Conservation (phyloP, 2,113 vertebrate species). For the Scytalopus superciliaris region DNA sequence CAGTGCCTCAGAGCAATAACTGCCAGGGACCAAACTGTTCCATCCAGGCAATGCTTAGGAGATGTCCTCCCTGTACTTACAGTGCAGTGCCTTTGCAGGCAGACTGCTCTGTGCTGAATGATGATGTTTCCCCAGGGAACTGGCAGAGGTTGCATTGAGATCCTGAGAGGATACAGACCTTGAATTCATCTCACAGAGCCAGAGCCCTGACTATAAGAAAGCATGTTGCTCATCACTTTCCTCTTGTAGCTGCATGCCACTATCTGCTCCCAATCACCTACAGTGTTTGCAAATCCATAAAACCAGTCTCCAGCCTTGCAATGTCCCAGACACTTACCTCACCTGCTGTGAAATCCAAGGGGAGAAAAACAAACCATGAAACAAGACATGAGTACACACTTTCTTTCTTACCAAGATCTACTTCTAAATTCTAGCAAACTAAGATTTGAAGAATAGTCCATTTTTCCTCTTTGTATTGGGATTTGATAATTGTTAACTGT, state of each 20-base stretch:
- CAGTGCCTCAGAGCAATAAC: neutral
- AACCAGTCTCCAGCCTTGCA: neutral
- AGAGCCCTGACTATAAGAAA: neutral
- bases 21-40: neutral
- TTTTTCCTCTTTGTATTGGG: neutral
- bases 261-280: neutral
- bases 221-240: neutral
- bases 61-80: accelerated
- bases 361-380: neutral
- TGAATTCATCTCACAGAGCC: neutral
- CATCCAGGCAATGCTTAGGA: neutral
- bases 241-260: neutral
- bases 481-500: neutral
- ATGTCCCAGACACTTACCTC: neutral
- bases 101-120: neutral
- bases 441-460: neutral
- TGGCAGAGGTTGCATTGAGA: neutral
- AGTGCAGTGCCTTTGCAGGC: neutral
- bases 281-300: neutral
- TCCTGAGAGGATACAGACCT: neutral
- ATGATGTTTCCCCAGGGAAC: neutral
- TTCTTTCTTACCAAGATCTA: neutral
- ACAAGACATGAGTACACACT: neutral
- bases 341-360: neutral
- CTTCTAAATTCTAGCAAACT: neutral